Conservation (phyloP, 2,797 vertebrate species). For the Alfaro cultratus region DNA sequence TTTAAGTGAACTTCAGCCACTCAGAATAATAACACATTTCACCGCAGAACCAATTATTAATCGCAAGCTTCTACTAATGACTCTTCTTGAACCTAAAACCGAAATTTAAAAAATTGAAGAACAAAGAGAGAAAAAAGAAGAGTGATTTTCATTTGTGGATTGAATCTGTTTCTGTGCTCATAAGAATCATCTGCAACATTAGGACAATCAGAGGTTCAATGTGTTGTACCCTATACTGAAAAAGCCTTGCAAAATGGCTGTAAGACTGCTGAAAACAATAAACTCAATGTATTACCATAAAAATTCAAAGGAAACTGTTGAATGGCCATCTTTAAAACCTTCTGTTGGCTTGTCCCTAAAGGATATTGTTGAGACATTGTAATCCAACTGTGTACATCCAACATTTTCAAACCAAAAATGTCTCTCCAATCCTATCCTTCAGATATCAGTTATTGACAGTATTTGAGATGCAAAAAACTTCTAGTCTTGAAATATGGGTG, state of each 20-base stretch:
- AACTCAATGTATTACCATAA: neutral
- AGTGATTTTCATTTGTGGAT: neutral
- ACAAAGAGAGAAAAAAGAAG: neutral
- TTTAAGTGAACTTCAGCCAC: neutral
- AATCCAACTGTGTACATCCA: neutral
- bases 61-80: neutral
- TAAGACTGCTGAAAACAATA: neutral
- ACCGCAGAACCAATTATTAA: neutral
- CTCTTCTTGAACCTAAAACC: neutral
- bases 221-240: neutral
- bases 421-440: neutral
- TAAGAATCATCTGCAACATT: neutral
- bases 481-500: conserved; percentile 40
- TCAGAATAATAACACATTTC: neutral
- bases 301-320: neutral
- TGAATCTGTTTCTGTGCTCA: neutral
- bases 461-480: neutral
- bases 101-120: neutral
- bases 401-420: neutral
- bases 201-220: neutral
- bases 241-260: neutral
- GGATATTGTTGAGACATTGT: neutral
- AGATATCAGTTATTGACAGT: neutral
- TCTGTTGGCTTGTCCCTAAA: neutral
- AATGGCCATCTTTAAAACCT: too few species aligned